Percentiles rank a stretch among this genome's conserved stretches.
phyloP scores from a whole-genome alignment of 1,140 invertebrate genomes.

The Sitophilus oryzae region DNA sequence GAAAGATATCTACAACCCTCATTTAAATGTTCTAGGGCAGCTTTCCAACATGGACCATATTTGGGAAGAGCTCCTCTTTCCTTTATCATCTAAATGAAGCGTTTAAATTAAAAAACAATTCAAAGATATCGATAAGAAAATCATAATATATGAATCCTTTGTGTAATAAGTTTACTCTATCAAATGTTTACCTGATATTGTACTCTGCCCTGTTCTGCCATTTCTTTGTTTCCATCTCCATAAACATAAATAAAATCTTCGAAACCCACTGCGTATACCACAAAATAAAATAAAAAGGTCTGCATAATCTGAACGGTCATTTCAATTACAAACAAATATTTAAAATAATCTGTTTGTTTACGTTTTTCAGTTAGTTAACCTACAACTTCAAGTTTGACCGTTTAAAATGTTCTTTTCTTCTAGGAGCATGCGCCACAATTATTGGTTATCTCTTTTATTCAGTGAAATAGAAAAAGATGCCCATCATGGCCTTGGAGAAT shows the following conservation, averaged over 20 bases:
- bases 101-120: conserved; percentile 1
- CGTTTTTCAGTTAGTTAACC: too few relatives aligned
- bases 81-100: conserved; percentile 35
- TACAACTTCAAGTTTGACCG: too few relatives aligned
- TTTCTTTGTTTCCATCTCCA: conserved; percentile 27
- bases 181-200: conserved; percentile 38
- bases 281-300: conserved; percentile 4
- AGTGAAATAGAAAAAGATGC: too few relatives aligned
- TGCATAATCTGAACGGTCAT: conserved; percentile 1
- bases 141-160: neutral
- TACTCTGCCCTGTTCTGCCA: conserved; percentile 34
- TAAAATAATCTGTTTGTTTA: conserved; percentile 4
- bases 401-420: too few relatives aligned
- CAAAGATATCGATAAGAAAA: neutral
- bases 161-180: neutral
- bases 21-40: conserved; percentile 50
- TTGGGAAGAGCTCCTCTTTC: conserved; percentile 44
- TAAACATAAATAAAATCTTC: conserved; percentile 23
- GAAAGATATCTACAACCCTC: conserved; percentile 53
- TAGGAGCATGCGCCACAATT: too few relatives aligned
- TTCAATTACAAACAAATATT: neutral
- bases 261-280: conserved; percentile 18
- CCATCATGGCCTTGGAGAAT: too few relatives aligned
- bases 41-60: conserved; percentile 59
- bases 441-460: too few relatives aligned